A percentile compares a stretch with the other conserved stretches of the same genome.
These are phyloP conservation scores for Lepidurus arcticus DNA, from an alignment of 1,140 invertebrate species.

Conservation along the genomic window DNA sequence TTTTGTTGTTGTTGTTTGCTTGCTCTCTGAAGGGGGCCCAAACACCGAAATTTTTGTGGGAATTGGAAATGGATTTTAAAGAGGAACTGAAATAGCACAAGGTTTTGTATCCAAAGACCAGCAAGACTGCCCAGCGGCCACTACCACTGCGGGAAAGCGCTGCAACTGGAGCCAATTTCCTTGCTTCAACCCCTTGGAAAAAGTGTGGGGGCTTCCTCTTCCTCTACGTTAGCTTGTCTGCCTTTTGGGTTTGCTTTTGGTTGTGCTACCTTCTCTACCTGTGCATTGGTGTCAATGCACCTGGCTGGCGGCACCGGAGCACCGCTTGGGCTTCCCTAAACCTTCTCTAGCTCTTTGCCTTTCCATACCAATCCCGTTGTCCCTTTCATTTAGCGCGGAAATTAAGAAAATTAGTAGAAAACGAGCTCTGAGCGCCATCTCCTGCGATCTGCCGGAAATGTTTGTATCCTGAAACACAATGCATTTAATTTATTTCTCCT, in stretches of 20 bases:
- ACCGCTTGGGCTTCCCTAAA: not conserved
- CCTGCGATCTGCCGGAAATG: not conserved
- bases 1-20: too few relatives aligned
- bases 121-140: too few relatives aligned
- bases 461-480: not conserved
- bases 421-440: not conserved
- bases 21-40: too few relatives aligned
- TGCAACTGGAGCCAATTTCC: too few relatives aligned
- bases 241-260: not conserved
- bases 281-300: conserved; percentile 9
- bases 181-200: too few relatives aligned
- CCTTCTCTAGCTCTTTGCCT: not conserved
- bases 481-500: too few relatives aligned
- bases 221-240: not conserved
- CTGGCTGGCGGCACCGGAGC: conserved; percentile 11
- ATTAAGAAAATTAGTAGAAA: not conserved
- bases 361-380: not conserved
- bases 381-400: not conserved
- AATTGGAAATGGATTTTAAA: too few relatives aligned
- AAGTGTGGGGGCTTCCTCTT: not conserved
- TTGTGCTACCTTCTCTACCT: not conserved
- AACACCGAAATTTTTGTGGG: too few relatives aligned
- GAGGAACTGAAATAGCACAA: too few relatives aligned
- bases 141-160: too few relatives aligned
- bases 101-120: too few relatives aligned